Evolutionary conservation across 2,113 vertebrate species (phyloP), one percentile per base, ranked within the genome.

Genomic region (Sphaerodactylus townsendi): DNA sequence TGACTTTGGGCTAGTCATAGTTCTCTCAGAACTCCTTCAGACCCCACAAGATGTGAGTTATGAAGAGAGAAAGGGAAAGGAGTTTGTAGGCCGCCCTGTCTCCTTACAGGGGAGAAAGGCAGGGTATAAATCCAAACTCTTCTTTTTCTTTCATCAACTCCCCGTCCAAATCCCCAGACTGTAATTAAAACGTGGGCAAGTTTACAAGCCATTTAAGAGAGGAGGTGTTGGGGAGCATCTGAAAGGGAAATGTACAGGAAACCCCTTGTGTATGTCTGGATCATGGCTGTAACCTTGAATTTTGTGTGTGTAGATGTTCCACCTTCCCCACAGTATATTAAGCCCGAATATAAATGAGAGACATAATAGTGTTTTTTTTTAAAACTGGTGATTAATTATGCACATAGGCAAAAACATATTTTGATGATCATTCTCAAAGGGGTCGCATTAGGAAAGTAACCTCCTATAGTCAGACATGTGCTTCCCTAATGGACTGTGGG

Each of bases 401-500:
- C 10, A 39, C 77, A 50, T 46, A 76, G 76, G 81, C 15, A n/a
- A 87, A 65, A 28, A 17, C n/a, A 7, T 33, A 7, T 81, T 14
- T 80, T 69, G 83, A 53, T 25, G 70, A 19, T 25, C 78, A 14
- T 84, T 91, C 81, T 85, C 78, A 56, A 77, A 66, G 77, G 84
- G 84, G 81, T 48, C 79, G 64, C 64, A 44, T 59, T 21, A 90
- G 88, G 81, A 81, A 41, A 83, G 37, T 46, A 75, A 59, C 64
- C 86, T 78, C 66, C 85, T 70, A 62, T 70, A 86, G 71, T 80
- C 73, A 92, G 89, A 90, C 73, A 73, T 7, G 68, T 28, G 64
- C 83, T 70, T 89, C 35, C 23, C n/a, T 79, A 79, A 79, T 83
- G 90, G 81, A 6, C 76, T 80, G n/a, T n/a, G 50, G 92, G 86